Evolutionary conservation across 2,888 invertebrate genomes (phyloP).

Genomic region (Xestia rhomboidea): DNA sequence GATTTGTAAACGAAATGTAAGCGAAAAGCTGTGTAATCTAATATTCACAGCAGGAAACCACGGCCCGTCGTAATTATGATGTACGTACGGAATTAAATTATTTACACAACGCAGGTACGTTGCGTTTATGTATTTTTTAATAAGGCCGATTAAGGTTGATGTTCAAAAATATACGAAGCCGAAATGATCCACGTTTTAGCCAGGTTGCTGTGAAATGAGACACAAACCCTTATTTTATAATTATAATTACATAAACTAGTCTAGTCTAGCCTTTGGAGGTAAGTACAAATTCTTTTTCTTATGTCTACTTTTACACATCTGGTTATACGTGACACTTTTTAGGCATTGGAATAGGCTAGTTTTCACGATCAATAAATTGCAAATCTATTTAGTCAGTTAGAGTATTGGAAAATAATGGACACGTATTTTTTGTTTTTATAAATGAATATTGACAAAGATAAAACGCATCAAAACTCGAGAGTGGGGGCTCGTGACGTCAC

Average conservation of each 20-base stretch:
- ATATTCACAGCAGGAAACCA: constrained; percentile 59
- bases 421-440: too few relatives aligned
- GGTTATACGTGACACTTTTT: neutral
- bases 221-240: neutral
- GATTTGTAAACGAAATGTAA: constrained; percentile 45
- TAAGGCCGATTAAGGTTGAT: neutral
- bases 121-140: constrained; percentile 31
- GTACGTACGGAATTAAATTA: constrained; percentile 55
- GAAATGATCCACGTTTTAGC: neutral
- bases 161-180: neutral
- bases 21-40: constrained; percentile 55
- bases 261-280: neutral
- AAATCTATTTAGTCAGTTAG: too few relatives aligned
- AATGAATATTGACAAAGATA: too few relatives aligned
- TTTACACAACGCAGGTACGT: constrained; percentile 40
- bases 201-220: neutral
- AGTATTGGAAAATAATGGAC: too few relatives aligned
- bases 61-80: constrained; percentile 56
- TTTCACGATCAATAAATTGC: too few relatives aligned
- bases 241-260: neutral
- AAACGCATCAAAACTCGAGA: too few relatives aligned
- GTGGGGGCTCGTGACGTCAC: too few relatives aligned
- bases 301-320: neutral
- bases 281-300: neutral
- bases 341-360: too few relatives aligned